Evolutionary conservation across 30 jellyfish, hydroid and myxozoan species (phyloP), one percentile per base, ranked within the genome.

Genomic region (Catostylus mosaicus): DNA sequence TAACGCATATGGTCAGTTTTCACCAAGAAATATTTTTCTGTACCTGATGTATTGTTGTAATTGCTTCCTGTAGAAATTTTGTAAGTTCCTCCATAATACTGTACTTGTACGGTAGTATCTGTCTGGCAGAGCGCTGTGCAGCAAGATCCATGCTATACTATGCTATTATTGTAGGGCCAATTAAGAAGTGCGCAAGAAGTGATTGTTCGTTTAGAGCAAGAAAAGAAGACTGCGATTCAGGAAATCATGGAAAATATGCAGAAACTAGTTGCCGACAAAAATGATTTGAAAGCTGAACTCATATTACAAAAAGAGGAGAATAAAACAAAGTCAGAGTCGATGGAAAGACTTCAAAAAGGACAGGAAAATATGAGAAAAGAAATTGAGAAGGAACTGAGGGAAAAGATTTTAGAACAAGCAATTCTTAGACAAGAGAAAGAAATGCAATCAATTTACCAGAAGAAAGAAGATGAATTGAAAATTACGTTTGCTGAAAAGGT

Each of bases 401-500:
- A 75, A 20, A 48, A 62, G 16, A 82, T 88, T 43, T 67, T 95
- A 22, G 90, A 94, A 36, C 96, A 77, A 29, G 99, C 96, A 0
- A 52, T 89, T 83, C 48, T 75, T 56, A 75, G 94, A 62, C 96
- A 95, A 72, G 97, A 95, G 63, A 77, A 83, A 48, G 97, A 95
- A 78, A 51, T 88, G 87, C 89, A 86, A 59, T 70, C 63, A n/a
- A 61, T 95, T 27, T 95, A 51, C 67, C 79, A 67, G 69, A 86
- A 89, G 91, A 95, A 95, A 73, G 99, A 95, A 57, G 95, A 78
- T 62, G 96, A 80, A 0, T 33, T 95, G 84, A 95, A 95, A 61
- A 70, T 80, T 12, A 89, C 85, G 0, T 88, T 95, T 54, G 95
- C 99, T 6, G 92, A 83, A 60, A 95, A 95, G 96, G 99, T 94